Evolutionary conservation across 1,140 invertebrate species (phyloP), one percentile per base, ranked within the genome.

Genomic region (Eufriesea mexicana): DNA sequence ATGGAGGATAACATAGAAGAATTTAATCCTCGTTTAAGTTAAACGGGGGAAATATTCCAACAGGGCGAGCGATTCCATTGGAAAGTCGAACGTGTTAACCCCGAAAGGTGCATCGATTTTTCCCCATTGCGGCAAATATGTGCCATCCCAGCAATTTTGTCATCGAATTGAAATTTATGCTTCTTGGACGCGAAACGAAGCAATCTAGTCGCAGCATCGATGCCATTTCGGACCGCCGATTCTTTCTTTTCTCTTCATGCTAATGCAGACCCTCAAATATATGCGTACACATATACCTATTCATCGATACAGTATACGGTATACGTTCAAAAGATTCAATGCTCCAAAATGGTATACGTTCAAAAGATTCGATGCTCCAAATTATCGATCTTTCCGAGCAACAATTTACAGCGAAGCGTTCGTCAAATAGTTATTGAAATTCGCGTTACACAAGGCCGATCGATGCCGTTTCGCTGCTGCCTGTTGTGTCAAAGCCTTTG

Each of bases 161-260:
- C 57, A 47, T 75, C 73, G 47, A 47, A 62, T n/a, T 61, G 42
- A 57, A 62, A 62, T 75, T 75, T 75, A 62, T 75, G 73, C 42
- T 47, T 55, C 57, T 75, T 61, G 73, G 16, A 35, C n/a, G 35
- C 5, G 18, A 75, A 12, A 14, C 57, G 28, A 42, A 55, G 70
- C 51, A 55, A 72, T 55, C 70, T 23, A n/a, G 28, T 42, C 35
- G 28, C 70, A 8, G 20, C 23, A 12, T 62, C 23, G n/a, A 20
- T 61, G n/a, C 16, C 57, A 57, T 62, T 75, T 28, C 20, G 8
- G n/a, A 35, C n/a, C 57, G 28, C 14, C 45, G 47, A 49, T 62
- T 75, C 62, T 62, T 75, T 23, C 25, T 45, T 18, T 25, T 35
- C 35, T 1, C 47, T 47, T 35, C 55, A 2, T 59, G 9, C 16